These are phyloP conservation scores for Melinopterus prodromus DNA, from an alignment of 2,888 invertebrate genomes.

Conservation along the genomic window DNA sequence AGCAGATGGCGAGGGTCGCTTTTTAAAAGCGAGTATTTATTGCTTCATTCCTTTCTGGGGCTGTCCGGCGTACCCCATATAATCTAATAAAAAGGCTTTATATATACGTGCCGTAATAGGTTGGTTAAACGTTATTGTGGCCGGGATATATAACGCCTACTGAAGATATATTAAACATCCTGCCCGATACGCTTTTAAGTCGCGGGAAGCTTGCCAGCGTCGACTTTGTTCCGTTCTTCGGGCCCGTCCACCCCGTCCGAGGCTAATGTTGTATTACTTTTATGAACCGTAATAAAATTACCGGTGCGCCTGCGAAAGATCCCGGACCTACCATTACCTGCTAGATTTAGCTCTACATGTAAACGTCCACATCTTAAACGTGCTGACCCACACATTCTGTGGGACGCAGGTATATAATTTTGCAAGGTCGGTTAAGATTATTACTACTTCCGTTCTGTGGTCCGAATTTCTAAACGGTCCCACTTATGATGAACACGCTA, in stretches of 20 bases:
- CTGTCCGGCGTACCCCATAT: neutral
- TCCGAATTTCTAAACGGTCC: no score
- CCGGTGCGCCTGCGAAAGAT: neutral
- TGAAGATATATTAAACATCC: neutral
- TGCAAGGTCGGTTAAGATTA: neutral
- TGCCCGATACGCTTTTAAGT: neutral
- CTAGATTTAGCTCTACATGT: neutral
- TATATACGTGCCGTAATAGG: neutral
- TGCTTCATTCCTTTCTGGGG: neutral
- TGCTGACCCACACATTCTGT: neutral
- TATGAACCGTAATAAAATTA: neutral
- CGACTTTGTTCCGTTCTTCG: neutral
- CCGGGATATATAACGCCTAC: neutral
- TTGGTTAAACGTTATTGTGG: slow-evolving; percentile 4
- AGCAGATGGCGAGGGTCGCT: neutral
- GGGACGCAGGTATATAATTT: neutral
- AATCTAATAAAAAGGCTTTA: slow-evolving; percentile 4
- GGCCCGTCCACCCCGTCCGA: neutral
- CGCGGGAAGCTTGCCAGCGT: neutral
- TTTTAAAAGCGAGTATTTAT: neutral
- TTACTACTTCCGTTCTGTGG: no score
- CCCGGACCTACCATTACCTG: neutral
- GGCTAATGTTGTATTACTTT: slow-evolving; percentile 4
- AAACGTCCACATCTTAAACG: neutral
- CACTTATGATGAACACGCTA: no score